Evolutionary conservation across 1,140 invertebrate genomes (phyloP), one percentile per base, ranked within the genome.

Genomic region (Drosophila takahashii): DNA sequence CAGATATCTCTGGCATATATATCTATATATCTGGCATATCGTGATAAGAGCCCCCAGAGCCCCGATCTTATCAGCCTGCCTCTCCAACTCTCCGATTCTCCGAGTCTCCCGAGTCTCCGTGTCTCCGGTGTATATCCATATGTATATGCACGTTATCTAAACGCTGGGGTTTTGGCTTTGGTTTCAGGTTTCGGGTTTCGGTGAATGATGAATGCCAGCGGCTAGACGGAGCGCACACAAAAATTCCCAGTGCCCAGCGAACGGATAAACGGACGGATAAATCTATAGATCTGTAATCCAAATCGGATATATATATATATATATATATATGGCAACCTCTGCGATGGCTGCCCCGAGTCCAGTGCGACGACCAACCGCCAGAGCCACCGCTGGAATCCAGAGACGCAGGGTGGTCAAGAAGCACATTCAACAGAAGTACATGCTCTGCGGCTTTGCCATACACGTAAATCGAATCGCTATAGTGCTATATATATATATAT

Each of bases 401-500:
- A 57, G 91, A 15, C 86, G 87, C 32, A 83, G 91, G 5, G 89
- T 92, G 52, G 81, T 92, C 54, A 92, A 92, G 66, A 92, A 92
- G 73, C 91, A 92, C 60, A 91, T 92, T 51, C 91, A 92, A 77
- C 91, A 92, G 58, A 92, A 92, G 84, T 92, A 92, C 64, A 87
- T 92, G 81, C 80, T 92, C 71, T 92, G 91, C 84, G 91, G 91
- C 41, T 92, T 92, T 53, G 91, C 91, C 58, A 92, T 92, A 73
- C 91, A 92, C 77, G 91, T 92, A 92, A 87, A 61, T 85, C 22
- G 22, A 22, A 22, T 22, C 22, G 3, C 22, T 22, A 22, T 22
- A 22, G 22, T 22, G 3, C 1, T 22, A 22, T 3, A 22, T 22
- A 22, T 22, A 22, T 22, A 22, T 3, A 22, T 22, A 22, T 22